Base-by-base conservation (phyloP, 2,888 invertebrate genomes). In the Drosophila longiperda region DNA sequence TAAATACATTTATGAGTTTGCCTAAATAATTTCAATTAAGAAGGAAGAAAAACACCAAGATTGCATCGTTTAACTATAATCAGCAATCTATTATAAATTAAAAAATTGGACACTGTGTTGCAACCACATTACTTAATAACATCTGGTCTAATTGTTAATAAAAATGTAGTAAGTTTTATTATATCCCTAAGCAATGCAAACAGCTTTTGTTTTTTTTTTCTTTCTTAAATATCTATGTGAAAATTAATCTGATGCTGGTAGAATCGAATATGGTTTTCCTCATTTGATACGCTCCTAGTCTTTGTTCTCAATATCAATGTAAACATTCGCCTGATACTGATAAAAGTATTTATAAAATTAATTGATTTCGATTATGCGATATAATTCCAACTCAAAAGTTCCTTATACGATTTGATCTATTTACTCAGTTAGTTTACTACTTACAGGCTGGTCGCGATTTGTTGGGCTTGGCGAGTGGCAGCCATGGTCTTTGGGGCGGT, bases 401-500 rank as follows among this genome's bases (percentile, higher is more conserved):
- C 20, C 15, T 48, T 48, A 17, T 26, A 48, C 2, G 26, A 48
- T 26, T 15, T 48, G 15, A 20, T 12, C 23, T 23, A 12, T 5
- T 17, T 49, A 17, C 5, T 17, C 26, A 23, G 17, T 26, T 91
- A 96, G 45, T 15, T 23, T n/a, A 26, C 40, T 26, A 55, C 97
- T 97, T 95, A 98, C 98, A 98, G 92, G 97, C 96, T 87, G 98
- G 97, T 94, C 97, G 95, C 92, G 96, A 96, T 93, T 97, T 95
- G 93, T 97, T 97, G 77, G 98, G 98, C 93, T 97, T 95, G 73
- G 97, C 97, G 91, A 98, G 94, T 75, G 97, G 97, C 92, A 98
- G 97, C 99, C 99, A 99, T 92, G 98, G 98, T 94, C 99, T 95
- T 93, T 97, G 97, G 83, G 98, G 98, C 87, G 98, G 98, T 93